Conservation (phyloP, 2,888 invertebrate genomes). For the Electrophaes corylata region DNA sequence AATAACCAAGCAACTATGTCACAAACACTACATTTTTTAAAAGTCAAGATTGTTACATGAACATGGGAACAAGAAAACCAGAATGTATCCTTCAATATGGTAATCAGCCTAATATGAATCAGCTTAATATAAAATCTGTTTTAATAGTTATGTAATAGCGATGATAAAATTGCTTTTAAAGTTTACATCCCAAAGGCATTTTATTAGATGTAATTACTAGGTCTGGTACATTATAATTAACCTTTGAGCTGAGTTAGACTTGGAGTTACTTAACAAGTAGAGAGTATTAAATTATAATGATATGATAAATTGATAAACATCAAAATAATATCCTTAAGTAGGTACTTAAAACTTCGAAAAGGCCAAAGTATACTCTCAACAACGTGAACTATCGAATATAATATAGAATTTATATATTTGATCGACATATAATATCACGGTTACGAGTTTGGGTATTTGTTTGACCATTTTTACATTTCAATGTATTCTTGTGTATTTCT, state of each 20-base stretch:
- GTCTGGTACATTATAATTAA: conserved; percentile 6
- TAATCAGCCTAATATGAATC: background rate
- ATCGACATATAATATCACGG: too few relatives aligned
- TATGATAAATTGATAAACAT: background rate
- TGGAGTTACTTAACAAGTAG: conserved; percentile 9
- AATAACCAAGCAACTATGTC: too few relatives aligned
- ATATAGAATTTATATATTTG: too few relatives aligned
- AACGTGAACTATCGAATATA: too few relatives aligned
- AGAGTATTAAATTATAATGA: conserved; percentile 3
- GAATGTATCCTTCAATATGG: background rate
- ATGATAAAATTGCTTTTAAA: background rate
- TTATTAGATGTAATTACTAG: conserved; percentile 10
- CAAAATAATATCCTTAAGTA: background rate
- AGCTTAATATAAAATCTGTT: too few relatives aligned
- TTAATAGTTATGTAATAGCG: background rate
- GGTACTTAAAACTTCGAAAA: background rate
- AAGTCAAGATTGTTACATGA: too few relatives aligned
- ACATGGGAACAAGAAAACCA: too few relatives aligned
- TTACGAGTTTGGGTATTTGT: too few relatives aligned
- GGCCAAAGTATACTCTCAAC: background rate
- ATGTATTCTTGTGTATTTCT: too few relatives aligned
- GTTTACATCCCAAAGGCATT: conserved; percentile 4
- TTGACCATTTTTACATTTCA: too few relatives aligned
- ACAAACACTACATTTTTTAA: too few relatives aligned
- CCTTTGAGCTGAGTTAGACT: conserved; percentile 4